A percentile compares a stretch with the other conserved stretches of the same genome.
Conservation (phyloP, 53 echinoderm and acorn worm species). For the Stichopus horrens region DNA sequence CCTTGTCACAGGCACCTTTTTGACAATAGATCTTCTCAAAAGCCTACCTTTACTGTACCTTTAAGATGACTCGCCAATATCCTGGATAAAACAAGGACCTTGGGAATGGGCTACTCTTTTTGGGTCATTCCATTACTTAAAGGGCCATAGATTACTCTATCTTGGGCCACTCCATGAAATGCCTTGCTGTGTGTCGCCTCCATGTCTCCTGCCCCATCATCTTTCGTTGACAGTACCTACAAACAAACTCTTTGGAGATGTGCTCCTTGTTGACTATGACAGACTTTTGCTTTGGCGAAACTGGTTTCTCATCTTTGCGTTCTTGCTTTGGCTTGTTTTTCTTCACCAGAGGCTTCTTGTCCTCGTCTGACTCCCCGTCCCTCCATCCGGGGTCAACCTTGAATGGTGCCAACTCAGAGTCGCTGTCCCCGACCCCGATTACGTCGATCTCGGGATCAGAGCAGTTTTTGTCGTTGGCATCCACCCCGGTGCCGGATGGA, state of each 20-base stretch:
- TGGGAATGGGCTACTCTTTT: too few species aligned
- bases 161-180: slow-evolving; percentile 87
- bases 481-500: background rate
- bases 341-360: background rate
- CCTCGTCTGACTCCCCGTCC: background rate
- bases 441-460: slow-evolving; percentile 3
- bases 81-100: too few species aligned
- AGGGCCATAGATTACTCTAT: slow-evolving; percentile 38
- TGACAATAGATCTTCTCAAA: too few species aligned
- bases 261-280: slow-evolving; percentile 9
- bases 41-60: too few species aligned
- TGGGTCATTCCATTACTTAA: too few species aligned
- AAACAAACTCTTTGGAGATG: slow-evolving; percentile 57
- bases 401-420: slow-evolving; percentile 19
- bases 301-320: slow-evolving; percentile 15
- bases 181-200: slow-evolving; percentile 67
- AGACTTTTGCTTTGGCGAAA: slow-evolving; percentile 28
- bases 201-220: slow-evolving; percentile 71
- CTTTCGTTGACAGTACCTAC: slow-evolving; percentile 71
- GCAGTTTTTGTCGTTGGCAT: background rate
- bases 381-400: background rate
- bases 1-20: too few species aligned
- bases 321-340: background rate
- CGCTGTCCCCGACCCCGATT: background rate
- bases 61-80: too few species aligned